Base-by-base conservation (phyloP, 2,888 invertebrate genomes). In the Lasioglossum calceatum region DNA sequence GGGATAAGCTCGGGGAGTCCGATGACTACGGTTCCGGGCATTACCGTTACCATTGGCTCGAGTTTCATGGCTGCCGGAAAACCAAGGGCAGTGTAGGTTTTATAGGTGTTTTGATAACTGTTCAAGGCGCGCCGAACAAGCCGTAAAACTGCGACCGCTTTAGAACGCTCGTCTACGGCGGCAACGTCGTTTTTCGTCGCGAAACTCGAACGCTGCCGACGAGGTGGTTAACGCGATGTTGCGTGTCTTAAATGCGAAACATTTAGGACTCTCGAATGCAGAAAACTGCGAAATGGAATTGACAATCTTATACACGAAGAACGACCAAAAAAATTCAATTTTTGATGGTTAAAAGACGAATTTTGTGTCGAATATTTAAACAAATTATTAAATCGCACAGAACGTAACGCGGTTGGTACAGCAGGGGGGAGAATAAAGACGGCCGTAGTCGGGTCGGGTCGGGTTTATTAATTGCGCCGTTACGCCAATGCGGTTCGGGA, bases 401-500 rank as follows among this genome's bases (percentile, higher is more conserved):
- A 58, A 12, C 12, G 58, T n/a, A n/a, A n/a, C n/a, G n/a, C n/a
- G 12, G n/a, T 58, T 32, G 27, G 7, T 70, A 8, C 70, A 2
- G 32, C 8, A 8, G 39, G 10, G n/a, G 12, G n/a, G n/a, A 7
- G 67, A 70, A 70, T 39, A 36, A 70, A 36, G 70, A 39, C 36
- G 19, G 36, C 4, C 70, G 23, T 27, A 4, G 39, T 10, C 32
- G 32, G 36, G 10, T 16, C 32, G 64, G 64, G 27, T 32, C 5
- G 27, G 36, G 27, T 44, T 75, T 75, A 75, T 87, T 86, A 84
- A 87, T 86, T 81, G 81, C 61, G 73, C n/a, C 47, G 79, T 81
- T 87, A 87, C 87, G 87, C 87, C 87, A 87, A 87, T 87, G 87
- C 61, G 44, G 58, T 44, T 39, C 58, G 81, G 64, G 74, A 58